Evolutionary conservation across 2,113 vertebrate genomes (phyloP), one percentile per base, ranked within the genome.

Genomic region (Nesoenas mayeri): DNA sequence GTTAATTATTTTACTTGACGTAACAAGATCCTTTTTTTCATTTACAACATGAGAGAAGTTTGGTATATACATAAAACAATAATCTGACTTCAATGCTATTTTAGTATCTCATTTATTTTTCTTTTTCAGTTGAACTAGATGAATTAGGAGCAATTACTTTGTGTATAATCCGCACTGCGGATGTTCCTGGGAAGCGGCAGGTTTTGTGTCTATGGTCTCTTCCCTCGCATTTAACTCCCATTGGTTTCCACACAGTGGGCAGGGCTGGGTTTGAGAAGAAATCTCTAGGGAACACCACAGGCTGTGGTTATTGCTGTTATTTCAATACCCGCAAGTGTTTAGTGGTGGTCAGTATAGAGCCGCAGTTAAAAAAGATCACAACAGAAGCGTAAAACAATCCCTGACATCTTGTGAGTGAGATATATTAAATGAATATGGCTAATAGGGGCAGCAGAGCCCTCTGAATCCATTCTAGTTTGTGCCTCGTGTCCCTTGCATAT

Each of bases 1-100:
- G 86, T 78, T 93, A 89, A 91, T 92, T 96, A 78, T 93, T 91
- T 95, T 87, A 48, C 32, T 74, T 83, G 73, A 72, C 78, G 58
- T 86, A 91, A 50, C 4, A 4, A 89, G 66, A 48, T 72, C 14
- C 15, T 25, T 32, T 91, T 54, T 82, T 82, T 85, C 34, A 67
- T 61, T 91, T 90, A 50, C 54, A 88, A 9, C 15, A 8, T 8
- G 18, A 69, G 65, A 65, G 44, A 53, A 77, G 31, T 44, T 69
- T 69, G 71, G 16, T 71, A 10, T n/a, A 19, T 48, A 16, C 21
- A 73, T 73, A 54, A 82, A 91, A 4, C 14, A 73, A 64, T 77
- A 72, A 61, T 80, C 79, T 51, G 75, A 65, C 31, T 88, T 56
- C 44, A 53, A 15, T 77, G 66, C 74, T 95, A 29, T 84, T 92